Evolutionary conservation across 2,113 vertebrate genomes (phyloP).

Genomic region (Lamprologus lemairii): DNA sequence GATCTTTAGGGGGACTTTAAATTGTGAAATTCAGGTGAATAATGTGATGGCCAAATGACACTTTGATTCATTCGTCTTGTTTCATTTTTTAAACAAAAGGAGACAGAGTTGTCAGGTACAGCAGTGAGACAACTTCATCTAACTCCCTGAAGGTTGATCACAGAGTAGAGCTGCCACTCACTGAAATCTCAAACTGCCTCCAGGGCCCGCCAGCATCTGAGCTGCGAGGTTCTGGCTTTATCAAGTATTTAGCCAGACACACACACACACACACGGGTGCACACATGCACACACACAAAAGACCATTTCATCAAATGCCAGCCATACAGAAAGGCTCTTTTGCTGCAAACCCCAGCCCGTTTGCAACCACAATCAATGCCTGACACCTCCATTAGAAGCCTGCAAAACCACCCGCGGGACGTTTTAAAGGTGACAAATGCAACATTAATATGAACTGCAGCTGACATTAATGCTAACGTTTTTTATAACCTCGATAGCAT

Average conservation of each 20-base stretch:
- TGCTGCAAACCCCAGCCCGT: slow-evolving; percentile 15
- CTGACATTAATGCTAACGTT: slow-evolving; percentile 14
- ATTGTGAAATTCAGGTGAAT: not conserved
- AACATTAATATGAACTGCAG: slow-evolving; percentile 21
- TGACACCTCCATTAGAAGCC: slow-evolving; percentile 44
- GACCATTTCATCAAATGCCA: slow-evolving; percentile 56
- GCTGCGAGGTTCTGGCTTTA: slow-evolving; percentile 28
- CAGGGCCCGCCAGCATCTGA: not conserved
- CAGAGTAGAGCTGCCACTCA: slow-evolving; percentile 36
- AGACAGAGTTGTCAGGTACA: not conserved
- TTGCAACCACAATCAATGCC: slow-evolving; percentile 38
- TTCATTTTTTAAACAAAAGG: not conserved
- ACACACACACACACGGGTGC: not conserved
- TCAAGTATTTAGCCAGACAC: slow-evolving; percentile 33
- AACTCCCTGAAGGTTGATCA: slow-evolving; percentile 31
- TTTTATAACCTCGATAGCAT: slow-evolving; percentile 11
- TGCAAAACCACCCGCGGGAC: not conserved
- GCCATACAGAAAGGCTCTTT: slow-evolving; percentile 30
- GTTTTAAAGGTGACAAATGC: slow-evolving; percentile 31
- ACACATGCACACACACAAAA: slow-evolving; percentile 21
- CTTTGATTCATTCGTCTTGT: not conserved
- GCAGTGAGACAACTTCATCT: slow-evolving; percentile 11
- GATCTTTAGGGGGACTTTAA: not conserved
- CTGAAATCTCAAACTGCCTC: slow-evolving; percentile 20
- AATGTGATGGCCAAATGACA: not conserved